Percentiles rank a stretch among this genome's conserved stretches.
These are phyloP conservation scores for Ctenochaetus hawaiiensis DNA, from an alignment of 2,797 vertebrate genomes.

Conservation along the genomic window DNA sequence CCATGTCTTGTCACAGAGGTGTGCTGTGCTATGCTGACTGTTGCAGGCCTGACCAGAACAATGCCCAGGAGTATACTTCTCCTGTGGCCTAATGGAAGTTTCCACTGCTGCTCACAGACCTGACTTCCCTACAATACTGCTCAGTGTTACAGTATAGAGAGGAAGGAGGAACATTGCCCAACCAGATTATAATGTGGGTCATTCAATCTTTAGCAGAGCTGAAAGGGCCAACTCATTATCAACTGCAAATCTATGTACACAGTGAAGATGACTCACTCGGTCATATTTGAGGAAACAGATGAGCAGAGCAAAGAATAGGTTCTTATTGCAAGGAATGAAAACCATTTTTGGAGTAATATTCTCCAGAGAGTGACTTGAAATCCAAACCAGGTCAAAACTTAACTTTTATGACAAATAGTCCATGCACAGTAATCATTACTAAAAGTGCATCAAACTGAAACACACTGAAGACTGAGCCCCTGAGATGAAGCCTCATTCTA, in stretches of 20 bases:
- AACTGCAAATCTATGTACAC: constrained; percentile 46
- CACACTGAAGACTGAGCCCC: neutral
- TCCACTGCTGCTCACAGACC: constrained; percentile 63
- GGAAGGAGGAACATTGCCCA: constrained; percentile 43
- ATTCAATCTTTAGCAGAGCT: constrained; percentile 63
- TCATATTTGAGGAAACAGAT: constrained; percentile 30
- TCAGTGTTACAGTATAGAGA: constrained; percentile 50
- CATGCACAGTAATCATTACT: constrained; percentile 27
- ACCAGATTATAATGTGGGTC: constrained; percentile 62
- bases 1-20: constrained; percentile 63
- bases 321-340: constrained; percentile 30
- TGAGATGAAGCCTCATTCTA: constrained; percentile 10
- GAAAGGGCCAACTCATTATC: constrained; percentile 62
- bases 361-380: constrained; percentile 47
- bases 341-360: constrained; percentile 23
- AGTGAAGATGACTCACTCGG: constrained; percentile 35
- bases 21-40: constrained; percentile 63
- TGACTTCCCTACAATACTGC: constrained; percentile 49
- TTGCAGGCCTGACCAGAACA: constrained; percentile 70
- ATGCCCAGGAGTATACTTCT: constrained; percentile 64
- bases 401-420: constrained; percentile 41
- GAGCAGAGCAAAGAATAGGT: constrained; percentile 23
- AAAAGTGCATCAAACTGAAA: constrained; percentile 20
- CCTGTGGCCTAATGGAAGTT: constrained; percentile 65
- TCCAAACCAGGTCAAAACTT: constrained; percentile 55